These are phyloP conservation scores for Chloebia gouldiae DNA, from an alignment of 2,113 vertebrate species.

Conservation along the genomic window DNA sequence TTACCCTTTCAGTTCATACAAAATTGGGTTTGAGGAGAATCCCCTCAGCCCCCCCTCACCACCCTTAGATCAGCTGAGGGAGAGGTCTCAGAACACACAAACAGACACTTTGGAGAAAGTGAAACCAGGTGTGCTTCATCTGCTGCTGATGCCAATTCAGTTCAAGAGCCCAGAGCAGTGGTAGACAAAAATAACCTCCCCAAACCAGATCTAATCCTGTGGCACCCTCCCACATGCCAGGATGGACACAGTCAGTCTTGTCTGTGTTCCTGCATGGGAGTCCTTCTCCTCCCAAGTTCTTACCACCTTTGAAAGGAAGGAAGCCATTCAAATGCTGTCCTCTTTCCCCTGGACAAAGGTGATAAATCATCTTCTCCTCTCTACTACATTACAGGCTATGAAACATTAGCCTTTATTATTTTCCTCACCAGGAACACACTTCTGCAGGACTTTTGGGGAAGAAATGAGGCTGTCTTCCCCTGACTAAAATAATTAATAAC, in stretches of 20 bases:
- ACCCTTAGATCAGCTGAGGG: accelerated
- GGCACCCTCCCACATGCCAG: not conserved
- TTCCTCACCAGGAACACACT: not conserved
- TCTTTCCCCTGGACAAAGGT: not conserved
- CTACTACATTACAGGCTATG: not conserved
- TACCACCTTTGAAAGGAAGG: not conserved
- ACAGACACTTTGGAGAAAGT: not conserved
- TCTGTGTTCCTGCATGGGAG: not conserved
- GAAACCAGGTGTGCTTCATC: not conserved
- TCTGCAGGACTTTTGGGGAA: not conserved
- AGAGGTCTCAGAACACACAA: not conserved
- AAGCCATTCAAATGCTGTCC: not conserved
- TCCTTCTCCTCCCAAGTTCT: not conserved
- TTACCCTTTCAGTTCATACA: not conserved
- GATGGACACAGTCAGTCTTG: not conserved
- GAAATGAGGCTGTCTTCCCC: not conserved
- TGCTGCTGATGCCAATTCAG: not conserved
- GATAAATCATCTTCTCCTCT: not conserved
- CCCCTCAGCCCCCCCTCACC: not conserved
- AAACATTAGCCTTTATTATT: not conserved
- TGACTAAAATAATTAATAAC: not conserved
- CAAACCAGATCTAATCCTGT: not conserved
- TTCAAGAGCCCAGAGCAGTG: not conserved
- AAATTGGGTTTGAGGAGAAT: not conserved
- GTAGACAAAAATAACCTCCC: not conserved